Conservation (phyloP, 2,888 invertebrate species). For the Balanococcus diminutus region DNA sequence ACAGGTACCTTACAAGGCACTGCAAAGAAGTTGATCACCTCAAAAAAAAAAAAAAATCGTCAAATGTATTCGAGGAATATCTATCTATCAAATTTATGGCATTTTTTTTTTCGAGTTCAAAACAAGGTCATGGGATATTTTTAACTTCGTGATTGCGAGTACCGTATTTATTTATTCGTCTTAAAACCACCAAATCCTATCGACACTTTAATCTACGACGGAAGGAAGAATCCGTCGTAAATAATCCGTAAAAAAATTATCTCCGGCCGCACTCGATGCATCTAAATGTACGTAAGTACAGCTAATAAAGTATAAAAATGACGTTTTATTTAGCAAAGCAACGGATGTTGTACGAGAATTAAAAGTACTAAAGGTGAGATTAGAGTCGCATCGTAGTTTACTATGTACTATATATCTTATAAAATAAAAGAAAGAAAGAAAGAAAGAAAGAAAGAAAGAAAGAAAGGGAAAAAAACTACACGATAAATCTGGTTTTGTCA, state of each 20-base stretch:
- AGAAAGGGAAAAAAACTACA: neutral
- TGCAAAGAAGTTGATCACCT: neutral
- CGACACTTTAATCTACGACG: neutral
- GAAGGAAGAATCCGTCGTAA: neutral
- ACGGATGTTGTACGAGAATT: neutral
- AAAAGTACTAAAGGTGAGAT: neutral
- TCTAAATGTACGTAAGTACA: neutral
- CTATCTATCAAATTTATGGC: neutral
- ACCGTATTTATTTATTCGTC: neutral
- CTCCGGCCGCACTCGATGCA: neutral
- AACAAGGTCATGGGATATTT: neutral
- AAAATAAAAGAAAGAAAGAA: neutral
- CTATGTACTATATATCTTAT: neutral
- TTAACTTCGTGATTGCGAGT: neutral
- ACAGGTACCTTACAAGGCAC: too few species aligned
- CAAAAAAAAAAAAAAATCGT: neutral
- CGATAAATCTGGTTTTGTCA: constrained; percentile 31
- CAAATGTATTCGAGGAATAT: neutral
- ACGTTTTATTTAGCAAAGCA: neutral
- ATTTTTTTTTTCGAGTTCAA: neutral
- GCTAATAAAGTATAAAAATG: neutral
- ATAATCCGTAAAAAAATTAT: neutral
- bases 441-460: neutral
- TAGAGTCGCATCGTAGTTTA: neutral
- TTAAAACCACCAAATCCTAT: neutral